These are phyloP conservation scores for Lycopodina hypogea DNA, from an alignment of 37 sponge, comb jelly and placozoan species.

Conservation along the genomic window DNA sequence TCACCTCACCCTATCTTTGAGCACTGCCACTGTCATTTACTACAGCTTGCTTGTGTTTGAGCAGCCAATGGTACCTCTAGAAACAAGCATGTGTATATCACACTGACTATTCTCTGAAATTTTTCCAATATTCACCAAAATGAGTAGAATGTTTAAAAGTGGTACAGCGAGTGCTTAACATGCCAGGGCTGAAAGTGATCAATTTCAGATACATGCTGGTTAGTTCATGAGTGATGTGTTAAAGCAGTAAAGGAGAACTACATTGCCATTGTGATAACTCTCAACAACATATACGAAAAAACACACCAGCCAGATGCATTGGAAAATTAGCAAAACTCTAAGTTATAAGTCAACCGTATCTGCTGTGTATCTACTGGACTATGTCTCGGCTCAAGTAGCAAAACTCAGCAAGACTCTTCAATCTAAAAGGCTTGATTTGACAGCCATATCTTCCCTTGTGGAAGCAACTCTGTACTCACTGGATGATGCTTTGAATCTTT, in stretches of 20 bases:
- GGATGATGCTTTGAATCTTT: conserved; percentile 60
- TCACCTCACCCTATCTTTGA: conserved; percentile 60
- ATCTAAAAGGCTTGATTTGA: conserved; percentile 59
- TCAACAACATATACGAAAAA: conserved; percentile 46
- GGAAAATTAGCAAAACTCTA: conserved; percentile 9
- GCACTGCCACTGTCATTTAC: conserved; percentile 52
- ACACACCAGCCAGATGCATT: conserved; percentile 70
- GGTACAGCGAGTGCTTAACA: conserved; percentile 42
- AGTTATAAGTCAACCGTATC: neutral
- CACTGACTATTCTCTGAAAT: conserved; percentile 30
- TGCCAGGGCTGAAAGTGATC: conserved; percentile 59
- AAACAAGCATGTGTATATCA: conserved; percentile 18
- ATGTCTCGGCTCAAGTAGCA: neutral
- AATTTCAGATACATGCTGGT: conserved; percentile 63
- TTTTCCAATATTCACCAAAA: conserved; percentile 37
- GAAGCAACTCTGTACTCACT: conserved; percentile 66
- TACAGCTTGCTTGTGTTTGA: conserved; percentile 70
- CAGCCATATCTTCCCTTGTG: conserved; percentile 61
- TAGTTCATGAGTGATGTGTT: conserved; percentile 62
- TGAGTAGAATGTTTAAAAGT: conserved; percentile 16
- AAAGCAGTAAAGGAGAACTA: conserved; percentile 66
- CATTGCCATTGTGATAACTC: conserved; percentile 38
- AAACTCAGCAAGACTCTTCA: conserved; percentile 74
- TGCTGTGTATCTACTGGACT: conserved; percentile 18
- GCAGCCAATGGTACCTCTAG: conserved; percentile 59